phyloP scores from a whole-genome alignment of 2,113 vertebrate genomes.

The Bos javanicus region DNA sequence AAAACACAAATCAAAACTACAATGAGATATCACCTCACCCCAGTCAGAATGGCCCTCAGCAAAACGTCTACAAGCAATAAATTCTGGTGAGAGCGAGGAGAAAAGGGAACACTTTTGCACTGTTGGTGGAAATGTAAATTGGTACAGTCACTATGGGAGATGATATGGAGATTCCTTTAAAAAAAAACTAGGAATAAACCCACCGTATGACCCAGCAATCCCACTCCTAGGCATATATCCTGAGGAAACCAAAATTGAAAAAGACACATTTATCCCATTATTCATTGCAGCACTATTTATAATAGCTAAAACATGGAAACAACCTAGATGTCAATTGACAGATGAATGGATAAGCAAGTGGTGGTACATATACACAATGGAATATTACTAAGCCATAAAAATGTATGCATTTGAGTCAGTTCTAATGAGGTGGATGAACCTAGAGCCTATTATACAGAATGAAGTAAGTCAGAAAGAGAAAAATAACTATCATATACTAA shows the following conservation, averaged over 20 bases:
- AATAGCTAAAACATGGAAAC: background rate
- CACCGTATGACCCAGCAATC: background rate
- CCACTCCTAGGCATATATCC: background rate
- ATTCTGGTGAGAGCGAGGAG: background rate
- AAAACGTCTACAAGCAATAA: background rate
- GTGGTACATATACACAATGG: background rate
- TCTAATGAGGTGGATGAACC: background rate
- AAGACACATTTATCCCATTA: background rate
- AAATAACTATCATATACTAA: background rate
- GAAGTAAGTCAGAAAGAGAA: background rate
- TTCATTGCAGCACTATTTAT: background rate
- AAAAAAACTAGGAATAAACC: background rate
- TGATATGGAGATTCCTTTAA: background rate
- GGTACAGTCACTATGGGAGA: background rate
- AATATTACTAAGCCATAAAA: background rate
- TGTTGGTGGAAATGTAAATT: background rate
- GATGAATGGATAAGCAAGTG: background rate
- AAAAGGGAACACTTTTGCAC: background rate
- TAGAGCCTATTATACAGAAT: background rate
- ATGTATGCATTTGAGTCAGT: background rate
- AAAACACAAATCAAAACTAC: background rate
- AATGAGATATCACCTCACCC: background rate
- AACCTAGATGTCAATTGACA: background rate
- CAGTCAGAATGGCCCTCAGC: background rate
- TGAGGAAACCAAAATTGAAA: background rate